These are phyloP conservation scores for Dicerorhinus sumatrensis DNA, from an alignment of 2,113 vertebrate species.

Conservation along the genomic window DNA sequence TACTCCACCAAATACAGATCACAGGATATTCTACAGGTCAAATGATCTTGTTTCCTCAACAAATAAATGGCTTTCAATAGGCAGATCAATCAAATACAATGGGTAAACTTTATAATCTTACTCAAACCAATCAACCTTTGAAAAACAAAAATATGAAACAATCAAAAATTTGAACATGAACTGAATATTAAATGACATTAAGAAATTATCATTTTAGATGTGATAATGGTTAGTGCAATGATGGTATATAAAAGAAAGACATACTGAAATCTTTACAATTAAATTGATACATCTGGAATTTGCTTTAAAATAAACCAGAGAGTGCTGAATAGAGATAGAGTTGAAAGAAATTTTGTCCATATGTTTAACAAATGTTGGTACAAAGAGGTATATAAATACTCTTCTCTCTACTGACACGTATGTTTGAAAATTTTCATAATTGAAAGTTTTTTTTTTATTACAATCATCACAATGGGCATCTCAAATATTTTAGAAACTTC, in stretches of 20 bases:
- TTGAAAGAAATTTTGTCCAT: background rate
- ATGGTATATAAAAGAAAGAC: background rate
- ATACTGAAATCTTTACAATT: background rate
- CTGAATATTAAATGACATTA: constrained; percentile 13
- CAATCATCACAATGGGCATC: background rate
- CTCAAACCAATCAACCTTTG: background rate
- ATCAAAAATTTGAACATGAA: background rate
- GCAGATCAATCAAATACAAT: background rate
- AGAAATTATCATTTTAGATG: constrained; percentile 18
- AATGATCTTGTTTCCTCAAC: background rate
- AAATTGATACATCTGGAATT: background rate
- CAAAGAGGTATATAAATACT: background rate
- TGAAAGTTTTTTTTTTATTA: background rate
- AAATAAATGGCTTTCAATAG: background rate
- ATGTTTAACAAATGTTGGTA: background rate
- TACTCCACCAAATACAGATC: background rate
- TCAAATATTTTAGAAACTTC: background rate
- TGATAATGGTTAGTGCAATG: background rate
- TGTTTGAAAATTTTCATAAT: background rate
- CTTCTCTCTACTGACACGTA: background rate
- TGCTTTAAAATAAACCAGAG: background rate
- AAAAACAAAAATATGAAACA: background rate
- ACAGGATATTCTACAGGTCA: background rate
- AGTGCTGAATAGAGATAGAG: background rate
- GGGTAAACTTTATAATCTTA: background rate